Percentiles rank a stretch among this genome's conserved stretches.
Evolutionary conservation across 2,113 vertebrate species (phyloP).

Genomic region (Epinephelus fuscoguttatus): DNA sequence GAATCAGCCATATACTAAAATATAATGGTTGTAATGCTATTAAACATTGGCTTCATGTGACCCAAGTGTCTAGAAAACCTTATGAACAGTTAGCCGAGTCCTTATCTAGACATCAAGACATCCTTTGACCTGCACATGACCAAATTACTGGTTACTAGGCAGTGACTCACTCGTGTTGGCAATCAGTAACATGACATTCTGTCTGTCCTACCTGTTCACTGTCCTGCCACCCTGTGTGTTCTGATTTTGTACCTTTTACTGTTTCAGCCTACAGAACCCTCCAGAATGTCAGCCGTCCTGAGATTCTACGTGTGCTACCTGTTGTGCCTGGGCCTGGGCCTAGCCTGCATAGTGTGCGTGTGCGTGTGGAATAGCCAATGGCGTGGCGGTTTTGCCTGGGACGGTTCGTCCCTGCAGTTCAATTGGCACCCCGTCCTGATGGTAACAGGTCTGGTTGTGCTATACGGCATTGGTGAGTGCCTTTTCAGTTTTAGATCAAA

Average conservation of each 20-base stretch:
- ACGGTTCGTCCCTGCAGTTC: conserved; percentile 84
- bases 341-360: conserved; percentile 85
- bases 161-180: not conserved
- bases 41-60: not conserved
- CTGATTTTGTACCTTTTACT: not conserved
- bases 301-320: conserved; percentile 83
- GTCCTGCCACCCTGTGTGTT: not conserved
- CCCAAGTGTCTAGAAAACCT: not conserved
- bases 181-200: not conserved
- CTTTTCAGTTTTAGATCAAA: not conserved
- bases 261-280: conserved; percentile 20
- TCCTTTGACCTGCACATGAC: not conserved
- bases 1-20: not conserved
- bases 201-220: not conserved
- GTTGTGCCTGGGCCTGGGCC: conserved; percentile 83
- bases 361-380: conserved; percentile 87
- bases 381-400: conserved; percentile 90
- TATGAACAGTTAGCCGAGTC: not conserved
- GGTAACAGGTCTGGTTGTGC: conserved; percentile 90
- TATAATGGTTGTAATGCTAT: not conserved
- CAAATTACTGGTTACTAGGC: not conserved
- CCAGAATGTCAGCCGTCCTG: conserved; percentile 78
- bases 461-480: conserved; percentile 91
- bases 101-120: not conserved
- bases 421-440: conserved; percentile 97